Base-by-base conservation (phyloP, 1,140 invertebrate species). In the Drosophila sturtevanti region DNA sequence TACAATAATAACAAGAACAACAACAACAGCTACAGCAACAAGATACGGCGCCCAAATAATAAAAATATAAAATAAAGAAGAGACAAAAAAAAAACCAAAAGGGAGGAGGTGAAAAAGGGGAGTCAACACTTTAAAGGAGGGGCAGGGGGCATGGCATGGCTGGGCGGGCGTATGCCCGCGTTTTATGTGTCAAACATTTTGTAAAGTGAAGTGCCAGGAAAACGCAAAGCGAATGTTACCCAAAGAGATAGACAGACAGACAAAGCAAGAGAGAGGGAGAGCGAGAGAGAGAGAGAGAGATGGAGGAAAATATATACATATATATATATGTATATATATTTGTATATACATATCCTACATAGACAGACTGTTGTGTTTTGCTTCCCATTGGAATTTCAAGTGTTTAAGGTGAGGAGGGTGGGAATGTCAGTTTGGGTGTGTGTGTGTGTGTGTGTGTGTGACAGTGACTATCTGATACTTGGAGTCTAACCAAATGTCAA, bases 101-200 rank as follows among this genome's bases (percentile, higher is more conserved):
- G 37, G 6, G 18, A 27, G 35, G 18, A 24, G 59, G 34, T 2
- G 51, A 14, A 16, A 11, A 35, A 11, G 61, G 51, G 68, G 68
- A 58, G 14, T 12, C 11, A 38, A 21, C 16, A 18, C 41, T 48
- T 48, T 48, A 48, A 21, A 48, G 41, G 41, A 48, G 41, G 41
- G 41, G 41, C 41, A 35, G 10, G 10, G 41, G 41, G 41, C 41
- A n/a, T n/a, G n/a, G n/a, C n/a, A n/a, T n/a, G n/a, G n/a, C n/a
- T n/a, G n/a, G n/a, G 10, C 34, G 41, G 41, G 41, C 41, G 41
- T 48, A 68, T 78, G 77, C 22, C 63, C 67, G 66, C 51, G 59
- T 79, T 86, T 86, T 78, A 71, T 87, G 78, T 87, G 82, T 79
- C 79, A 87, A 86, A 86, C 68, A 87, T 81, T 62, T 54, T 65